These are phyloP conservation scores for Dugesia japonica DNA, from an alignment of 2,888 invertebrate species.

Conservation along the genomic window DNA sequence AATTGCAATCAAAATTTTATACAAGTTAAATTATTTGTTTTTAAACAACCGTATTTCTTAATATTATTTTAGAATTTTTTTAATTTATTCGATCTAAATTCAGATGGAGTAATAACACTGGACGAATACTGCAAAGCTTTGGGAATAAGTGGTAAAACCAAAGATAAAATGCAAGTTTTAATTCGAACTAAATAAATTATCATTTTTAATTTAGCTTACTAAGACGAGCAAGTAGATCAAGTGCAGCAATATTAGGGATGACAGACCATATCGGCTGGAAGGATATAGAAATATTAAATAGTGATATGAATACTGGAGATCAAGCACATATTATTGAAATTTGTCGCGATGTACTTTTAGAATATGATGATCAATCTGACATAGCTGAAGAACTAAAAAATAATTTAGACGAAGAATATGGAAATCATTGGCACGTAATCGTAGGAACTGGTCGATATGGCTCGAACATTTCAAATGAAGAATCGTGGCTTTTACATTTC, in stretches of 20 bases:
- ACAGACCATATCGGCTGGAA: background rate
- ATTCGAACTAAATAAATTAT: too few species aligned
- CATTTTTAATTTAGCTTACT: background rate
- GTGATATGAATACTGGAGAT: background rate
- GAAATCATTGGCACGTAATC: background rate
- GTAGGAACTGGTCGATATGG: background rate
- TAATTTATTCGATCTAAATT: too few species aligned
- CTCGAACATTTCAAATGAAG: background rate
- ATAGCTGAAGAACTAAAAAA: background rate
- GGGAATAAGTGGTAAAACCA: too few species aligned
- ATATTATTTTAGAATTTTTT: too few species aligned
- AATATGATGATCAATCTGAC: background rate
- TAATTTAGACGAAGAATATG: background rate
- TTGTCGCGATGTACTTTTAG: background rate
- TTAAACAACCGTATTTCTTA: too few species aligned
- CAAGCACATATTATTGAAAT: background rate
- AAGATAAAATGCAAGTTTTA: too few species aligned
- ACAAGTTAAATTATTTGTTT: too few species aligned
- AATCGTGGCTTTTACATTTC: background rate
- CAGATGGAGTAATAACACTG: too few species aligned
- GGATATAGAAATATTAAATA: background rate
- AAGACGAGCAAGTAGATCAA: background rate
- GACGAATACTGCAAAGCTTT: too few species aligned
- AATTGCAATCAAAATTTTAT: conserved; percentile 22
- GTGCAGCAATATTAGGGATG: background rate